Evolutionary conservation across 2,888 invertebrate species (phyloP).

Genomic region (Auanema sp.): DNA sequence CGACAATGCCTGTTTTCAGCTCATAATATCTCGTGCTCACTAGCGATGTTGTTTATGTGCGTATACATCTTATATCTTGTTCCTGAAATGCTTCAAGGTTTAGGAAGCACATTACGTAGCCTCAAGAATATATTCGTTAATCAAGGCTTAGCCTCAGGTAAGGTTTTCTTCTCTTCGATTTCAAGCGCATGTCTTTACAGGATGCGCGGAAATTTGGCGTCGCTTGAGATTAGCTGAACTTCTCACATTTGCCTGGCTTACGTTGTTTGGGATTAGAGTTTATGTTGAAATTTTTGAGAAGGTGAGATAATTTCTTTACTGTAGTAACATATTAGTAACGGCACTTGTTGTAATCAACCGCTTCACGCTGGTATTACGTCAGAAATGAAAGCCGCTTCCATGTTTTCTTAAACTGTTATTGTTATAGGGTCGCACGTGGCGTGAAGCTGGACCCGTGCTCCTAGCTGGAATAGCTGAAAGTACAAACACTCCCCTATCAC

Average conservation of each 20-base stretch:
- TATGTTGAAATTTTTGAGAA: conserved; percentile 63
- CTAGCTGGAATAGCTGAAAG: conserved; percentile 54
- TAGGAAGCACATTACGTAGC: conserved; percentile 40
- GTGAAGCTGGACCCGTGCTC: conserved; percentile 41
- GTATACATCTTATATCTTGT: conserved; percentile 66
- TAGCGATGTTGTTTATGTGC: conserved; percentile 65
- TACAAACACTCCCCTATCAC: conserved; percentile 67
- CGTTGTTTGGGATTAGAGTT: conserved; percentile 66
- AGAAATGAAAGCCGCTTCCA: background rate
- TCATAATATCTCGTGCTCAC: conserved; percentile 67
- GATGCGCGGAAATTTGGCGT: conserved; percentile 64
- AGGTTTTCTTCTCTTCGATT: conserved; percentile 8
- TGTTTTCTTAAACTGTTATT: background rate
- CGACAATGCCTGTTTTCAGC: conserved; percentile 42
- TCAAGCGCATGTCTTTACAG: conserved; percentile 19
- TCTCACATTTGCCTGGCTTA: conserved; percentile 68
- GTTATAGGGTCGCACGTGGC: conserved; percentile 39
- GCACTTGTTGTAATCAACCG: background rate
- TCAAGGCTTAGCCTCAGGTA: conserved; percentile 62
- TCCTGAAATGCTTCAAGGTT: conserved; percentile 64
- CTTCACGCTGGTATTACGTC: background rate
- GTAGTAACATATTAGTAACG: background rate
- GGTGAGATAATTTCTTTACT: conserved; percentile 16
- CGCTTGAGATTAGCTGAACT: conserved; percentile 67
- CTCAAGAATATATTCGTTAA: conserved; percentile 63